phyloP scores from a whole-genome alignment of 2,888 invertebrate species.

The Chrysotoxum bicinctum region DNA sequence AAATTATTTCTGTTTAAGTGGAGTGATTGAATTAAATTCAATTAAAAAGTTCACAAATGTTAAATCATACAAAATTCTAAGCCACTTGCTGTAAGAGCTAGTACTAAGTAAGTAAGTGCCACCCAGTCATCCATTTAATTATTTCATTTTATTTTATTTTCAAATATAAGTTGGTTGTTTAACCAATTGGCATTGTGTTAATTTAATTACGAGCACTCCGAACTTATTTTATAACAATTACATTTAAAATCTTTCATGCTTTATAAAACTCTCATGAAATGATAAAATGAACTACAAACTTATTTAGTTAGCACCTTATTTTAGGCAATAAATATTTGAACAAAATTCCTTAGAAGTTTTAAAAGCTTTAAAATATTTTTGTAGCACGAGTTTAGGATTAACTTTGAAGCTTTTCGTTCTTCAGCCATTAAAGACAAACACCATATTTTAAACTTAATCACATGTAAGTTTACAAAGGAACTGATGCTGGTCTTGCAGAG shows the following conservation, averaged over 20 bases:
- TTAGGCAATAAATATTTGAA: background rate
- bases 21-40: too few relatives aligned
- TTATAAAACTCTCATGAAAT: background rate
- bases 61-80: too few relatives aligned
- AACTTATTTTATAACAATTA: too few relatives aligned
- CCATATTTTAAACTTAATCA: background rate
- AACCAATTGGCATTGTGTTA: too few relatives aligned
- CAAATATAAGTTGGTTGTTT: too few relatives aligned
- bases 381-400: background rate
- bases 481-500: background rate
- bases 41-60: too few relatives aligned
- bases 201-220: too few relatives aligned
- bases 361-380: background rate
- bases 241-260: background rate
- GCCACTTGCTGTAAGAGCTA: too few relatives aligned
- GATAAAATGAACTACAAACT: background rate
- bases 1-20: too few relatives aligned
- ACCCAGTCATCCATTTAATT: too few relatives aligned
- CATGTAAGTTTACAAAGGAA: background rate
- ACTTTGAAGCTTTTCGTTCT: background rate
- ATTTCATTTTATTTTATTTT: too few relatives aligned
- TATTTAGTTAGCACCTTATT: background rate
- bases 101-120: too few relatives aligned
- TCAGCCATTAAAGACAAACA: background rate
- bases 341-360: background rate